Percentiles rank a stretch among this genome's conserved stretches.
phyloP scores from a whole-genome alignment of 2,888 invertebrate species.

The Arrhopalites spinosus region DNA sequence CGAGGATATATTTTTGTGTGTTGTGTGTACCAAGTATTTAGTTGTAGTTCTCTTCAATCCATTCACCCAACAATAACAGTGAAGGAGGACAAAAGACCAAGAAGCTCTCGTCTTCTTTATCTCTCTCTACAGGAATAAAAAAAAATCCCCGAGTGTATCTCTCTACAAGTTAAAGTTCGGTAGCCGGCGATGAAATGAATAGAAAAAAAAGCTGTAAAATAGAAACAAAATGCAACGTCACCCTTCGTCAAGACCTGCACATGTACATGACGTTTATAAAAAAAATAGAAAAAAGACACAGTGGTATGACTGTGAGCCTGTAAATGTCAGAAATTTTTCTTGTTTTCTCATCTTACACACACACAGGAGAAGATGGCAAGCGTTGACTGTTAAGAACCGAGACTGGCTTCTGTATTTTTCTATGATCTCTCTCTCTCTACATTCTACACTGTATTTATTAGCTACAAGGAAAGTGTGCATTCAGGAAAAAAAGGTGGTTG shows the following conservation, averaged over 20 bases:
- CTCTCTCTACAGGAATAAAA: not conserved
- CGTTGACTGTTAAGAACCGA: too few species aligned
- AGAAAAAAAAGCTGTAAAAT: slow-evolving; percentile 27
- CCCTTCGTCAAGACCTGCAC: slow-evolving; percentile 18
- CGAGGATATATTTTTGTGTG: too few species aligned
- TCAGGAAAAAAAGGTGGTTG: too few species aligned
- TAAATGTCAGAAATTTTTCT: too few species aligned
- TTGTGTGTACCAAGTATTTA: not conserved
- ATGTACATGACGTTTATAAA: not conserved
- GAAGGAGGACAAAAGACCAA: slow-evolving; percentile 6
- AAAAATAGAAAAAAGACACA: too few species aligned
- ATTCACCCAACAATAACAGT: slow-evolving; percentile 16
- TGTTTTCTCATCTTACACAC: too few species aligned
- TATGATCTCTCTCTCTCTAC: too few species aligned
- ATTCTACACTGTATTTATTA: not conserved
- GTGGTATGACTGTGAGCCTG: too few species aligned
- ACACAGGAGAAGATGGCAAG: too few species aligned
- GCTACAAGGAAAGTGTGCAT: not conserved
- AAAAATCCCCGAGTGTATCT: slow-evolving; percentile 4
- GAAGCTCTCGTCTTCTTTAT: not conserved
- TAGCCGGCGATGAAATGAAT: slow-evolving; percentile 23
- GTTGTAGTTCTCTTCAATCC: not conserved
- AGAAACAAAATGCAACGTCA: slow-evolving; percentile 39
- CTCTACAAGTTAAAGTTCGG: slow-evolving; percentile 21
- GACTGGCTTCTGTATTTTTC: too few species aligned